Evolutionary conservation across 2,888 invertebrate species (phyloP).

Genomic region (Microplitis deprimator): DNA sequence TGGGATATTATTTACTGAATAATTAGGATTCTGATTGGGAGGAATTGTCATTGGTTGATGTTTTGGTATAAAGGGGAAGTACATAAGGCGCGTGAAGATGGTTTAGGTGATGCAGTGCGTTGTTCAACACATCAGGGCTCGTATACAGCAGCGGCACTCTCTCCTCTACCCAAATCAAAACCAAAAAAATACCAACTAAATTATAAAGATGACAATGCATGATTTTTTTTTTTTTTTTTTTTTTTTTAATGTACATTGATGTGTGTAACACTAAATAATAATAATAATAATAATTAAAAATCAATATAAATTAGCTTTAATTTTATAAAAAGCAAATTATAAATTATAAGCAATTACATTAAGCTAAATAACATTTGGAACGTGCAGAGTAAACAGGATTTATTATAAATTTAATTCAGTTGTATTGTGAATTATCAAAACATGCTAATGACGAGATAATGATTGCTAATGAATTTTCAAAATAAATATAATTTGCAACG

Average conservation of each 20-base stretch:
- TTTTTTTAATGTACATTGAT: constrained; percentile 2
- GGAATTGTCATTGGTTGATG: constrained; percentile 59
- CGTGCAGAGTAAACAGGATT: not conserved
- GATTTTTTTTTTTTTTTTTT: constrained; percentile 6
- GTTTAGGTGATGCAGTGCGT: constrained; percentile 69
- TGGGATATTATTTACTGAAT: not conserved
- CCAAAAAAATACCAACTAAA: constrained; percentile 58
- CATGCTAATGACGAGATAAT: not conserved
- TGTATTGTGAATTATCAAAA: not conserved
- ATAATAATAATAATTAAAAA: constrained; percentile 18
- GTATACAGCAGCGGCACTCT: constrained; percentile 71
- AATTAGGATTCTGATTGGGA: constrained; percentile 58
- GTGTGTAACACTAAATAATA: constrained; percentile 10
- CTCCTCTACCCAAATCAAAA: constrained; percentile 67
- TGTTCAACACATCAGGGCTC: constrained; percentile 69
- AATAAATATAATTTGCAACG: not conserved
- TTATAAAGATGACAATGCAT: constrained; percentile 58
- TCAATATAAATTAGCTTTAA: constrained; percentile 9
- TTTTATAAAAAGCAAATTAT: not conserved
- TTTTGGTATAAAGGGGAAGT: constrained; percentile 60
- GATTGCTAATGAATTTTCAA: not conserved
- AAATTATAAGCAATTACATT: not conserved
- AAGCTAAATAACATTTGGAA: not conserved
- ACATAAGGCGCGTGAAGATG: constrained; percentile 64
- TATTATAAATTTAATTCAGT: not conserved